Conservation (phyloP, 1,140 invertebrate genomes). For the Drosophila ananassae region DNA sequence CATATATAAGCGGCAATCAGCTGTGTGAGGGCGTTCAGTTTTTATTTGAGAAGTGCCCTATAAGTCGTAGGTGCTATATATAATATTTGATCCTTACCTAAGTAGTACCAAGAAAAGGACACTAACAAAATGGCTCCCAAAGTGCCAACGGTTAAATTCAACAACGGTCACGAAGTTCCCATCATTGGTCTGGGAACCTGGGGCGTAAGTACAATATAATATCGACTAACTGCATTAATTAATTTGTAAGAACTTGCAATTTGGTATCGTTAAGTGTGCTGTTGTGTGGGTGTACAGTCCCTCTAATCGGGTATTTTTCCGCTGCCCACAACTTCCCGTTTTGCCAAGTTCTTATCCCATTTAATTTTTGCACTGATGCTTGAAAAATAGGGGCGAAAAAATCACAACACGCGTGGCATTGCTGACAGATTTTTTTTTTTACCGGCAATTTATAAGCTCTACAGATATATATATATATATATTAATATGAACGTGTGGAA, state of each 20-base stretch:
- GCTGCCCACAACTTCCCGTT: slow-evolving; percentile 48
- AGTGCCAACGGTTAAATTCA: slow-evolving; percentile 86
- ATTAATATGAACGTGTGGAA: slow-evolving; percentile 1
- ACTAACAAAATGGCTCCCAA: slow-evolving; percentile 49
- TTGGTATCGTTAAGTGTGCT: neutral
- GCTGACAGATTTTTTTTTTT: slow-evolving; percentile 36
- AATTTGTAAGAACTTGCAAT: neutral
- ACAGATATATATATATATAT: neutral
- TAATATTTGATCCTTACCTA: slow-evolving; percentile 27
- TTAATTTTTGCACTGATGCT: slow-evolving; percentile 15
- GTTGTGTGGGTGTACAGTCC: neutral
- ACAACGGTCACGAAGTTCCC: slow-evolving; percentile 88
- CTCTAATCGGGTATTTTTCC: slow-evolving; percentile 50
- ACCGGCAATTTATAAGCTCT: slow-evolving; percentile 13
- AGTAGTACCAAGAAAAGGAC: slow-evolving; percentile 4
- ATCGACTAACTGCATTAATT: slow-evolving; percentile 12
- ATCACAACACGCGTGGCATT: slow-evolving; percentile 22
- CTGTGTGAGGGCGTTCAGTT: slow-evolving; percentile 46
- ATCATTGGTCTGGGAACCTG: slow-evolving; percentile 91
- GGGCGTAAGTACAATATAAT: slow-evolving; percentile 86
- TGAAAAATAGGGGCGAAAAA: slow-evolving; percentile 5
- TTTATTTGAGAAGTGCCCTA: neutral
- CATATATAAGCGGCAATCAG: slow-evolving; percentile 61
- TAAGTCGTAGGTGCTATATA: slow-evolving; percentile 4
- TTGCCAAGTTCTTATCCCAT: slow-evolving; percentile 9